Conservation (phyloP, 2,888 invertebrate species). For the Tyria jacobaeae region DNA sequence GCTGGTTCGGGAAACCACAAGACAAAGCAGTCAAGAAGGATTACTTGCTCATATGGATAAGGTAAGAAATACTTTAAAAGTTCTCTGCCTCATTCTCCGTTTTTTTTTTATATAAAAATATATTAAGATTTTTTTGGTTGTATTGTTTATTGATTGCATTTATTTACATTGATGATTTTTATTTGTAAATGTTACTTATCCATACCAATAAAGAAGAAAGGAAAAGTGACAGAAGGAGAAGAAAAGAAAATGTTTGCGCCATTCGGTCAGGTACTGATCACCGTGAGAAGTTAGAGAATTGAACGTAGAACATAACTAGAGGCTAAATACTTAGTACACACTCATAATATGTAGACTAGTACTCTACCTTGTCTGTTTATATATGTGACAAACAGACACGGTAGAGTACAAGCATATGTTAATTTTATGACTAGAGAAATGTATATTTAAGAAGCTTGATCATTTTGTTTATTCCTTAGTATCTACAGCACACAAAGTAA, state of each 20-base stretch:
- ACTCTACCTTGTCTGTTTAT: too few species aligned
- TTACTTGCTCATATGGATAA: constrained; percentile 96
- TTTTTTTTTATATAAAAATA: background rate
- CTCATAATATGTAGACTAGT: too few species aligned
- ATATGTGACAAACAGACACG: constrained; percentile 16
- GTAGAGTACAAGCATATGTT: constrained; percentile 23
- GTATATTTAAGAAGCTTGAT: background rate
- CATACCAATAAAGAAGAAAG: constrained; percentile 84
- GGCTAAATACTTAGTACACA: constrained; percentile 22
- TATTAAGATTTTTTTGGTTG: background rate
- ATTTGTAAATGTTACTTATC: constrained; percentile 51
- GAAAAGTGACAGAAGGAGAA: constrained; percentile 93
- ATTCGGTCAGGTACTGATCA: constrained; percentile 90
- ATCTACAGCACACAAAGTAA: background rate
- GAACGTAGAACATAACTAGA: constrained; percentile 39
- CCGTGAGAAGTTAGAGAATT: constrained; percentile 38
- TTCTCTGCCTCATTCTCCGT: too few species aligned
- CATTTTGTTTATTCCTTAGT: background rate
- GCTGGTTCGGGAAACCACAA: constrained; percentile 93
- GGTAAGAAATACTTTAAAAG: constrained; percentile 87
- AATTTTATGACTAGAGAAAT: constrained; percentile 3
- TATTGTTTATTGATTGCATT: constrained; percentile 13
- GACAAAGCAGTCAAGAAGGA: constrained; percentile 96
- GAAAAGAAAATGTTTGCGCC: constrained; percentile 92
- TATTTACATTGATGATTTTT: constrained; percentile 42